These are phyloP conservation scores for Sisor rabdophorus DNA, from an alignment of 2,113 vertebrate species.

Conservation along the genomic window DNA sequence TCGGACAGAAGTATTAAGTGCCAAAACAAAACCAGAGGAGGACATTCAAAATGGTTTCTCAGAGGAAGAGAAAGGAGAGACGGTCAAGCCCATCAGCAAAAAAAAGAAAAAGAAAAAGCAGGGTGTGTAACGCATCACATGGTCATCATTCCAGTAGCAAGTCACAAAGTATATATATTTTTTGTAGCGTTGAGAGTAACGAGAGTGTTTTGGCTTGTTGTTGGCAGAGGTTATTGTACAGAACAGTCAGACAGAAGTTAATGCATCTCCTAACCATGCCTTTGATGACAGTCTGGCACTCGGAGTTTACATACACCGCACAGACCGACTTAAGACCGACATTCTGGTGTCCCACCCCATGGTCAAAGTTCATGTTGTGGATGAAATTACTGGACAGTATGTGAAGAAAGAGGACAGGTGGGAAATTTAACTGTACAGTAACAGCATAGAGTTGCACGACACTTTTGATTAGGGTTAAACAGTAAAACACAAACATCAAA, in stretches of 20 bases:
- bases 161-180: background rate
- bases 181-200: background rate
- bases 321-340: conserved; percentile 84
- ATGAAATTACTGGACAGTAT: conserved; percentile 82
- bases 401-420: conserved; percentile 88
- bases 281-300: conserved; percentile 82
- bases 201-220: background rate
- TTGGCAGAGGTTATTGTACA: conserved; percentile 63
- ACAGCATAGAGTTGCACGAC: background rate
- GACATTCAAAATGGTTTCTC: conserved; percentile 50
- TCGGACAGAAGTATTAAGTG: conserved; percentile 37
- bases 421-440: background rate
- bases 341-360: conserved; percentile 84
- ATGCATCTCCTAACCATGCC: conserved; percentile 56
- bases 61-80: conserved; percentile 56
- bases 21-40: conserved; percentile 51
- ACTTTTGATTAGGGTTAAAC: background rate
- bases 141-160: background rate
- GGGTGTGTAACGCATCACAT: conserved; percentile 56
- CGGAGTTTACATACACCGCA: conserved; percentile 84
- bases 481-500: background rate
- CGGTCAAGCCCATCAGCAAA: conserved; percentile 67
- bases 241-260: conserved; percentile 60
- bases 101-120: conserved; percentile 82
- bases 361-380: conserved; percentile 90